These are phyloP conservation scores for Philypnodon macrostomus DNA, from an alignment of 2,797 vertebrate genomes.

Conservation along the genomic window DNA sequence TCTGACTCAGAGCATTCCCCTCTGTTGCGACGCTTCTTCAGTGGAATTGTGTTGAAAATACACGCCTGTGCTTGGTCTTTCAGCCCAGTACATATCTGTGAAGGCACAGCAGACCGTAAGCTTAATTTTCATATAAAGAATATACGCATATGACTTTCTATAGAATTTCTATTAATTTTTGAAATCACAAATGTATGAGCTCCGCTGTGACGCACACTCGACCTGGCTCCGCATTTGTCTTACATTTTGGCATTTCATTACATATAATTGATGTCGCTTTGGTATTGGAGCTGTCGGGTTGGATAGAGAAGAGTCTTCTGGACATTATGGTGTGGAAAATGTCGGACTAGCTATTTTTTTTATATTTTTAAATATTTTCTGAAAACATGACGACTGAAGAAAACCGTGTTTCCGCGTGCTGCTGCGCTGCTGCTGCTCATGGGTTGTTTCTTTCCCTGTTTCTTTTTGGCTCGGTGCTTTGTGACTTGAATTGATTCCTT, in stretches of 20 bases:
- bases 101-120: conserved; percentile 52
- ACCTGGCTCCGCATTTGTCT: conserved; percentile 48
- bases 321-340: conserved; percentile 71
- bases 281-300: conserved; percentile 85
- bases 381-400: conserved; percentile 92
- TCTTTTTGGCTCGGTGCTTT: conserved; percentile 73
- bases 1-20: conserved; percentile 43
- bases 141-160: conserved; percentile 42
- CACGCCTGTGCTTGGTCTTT: conserved; percentile 28
- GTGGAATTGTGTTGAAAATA: conserved; percentile 71
- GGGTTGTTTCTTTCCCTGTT: conserved; percentile 55
- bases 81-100: conserved; percentile 8
- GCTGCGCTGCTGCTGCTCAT: conserved; percentile 50
- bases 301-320: conserved; percentile 63
- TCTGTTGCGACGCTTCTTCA: conserved; percentile 46
- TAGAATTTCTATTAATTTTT: conserved; percentile 89
- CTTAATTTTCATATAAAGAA: conserved; percentile 83
- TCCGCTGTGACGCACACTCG: conserved; percentile 68
- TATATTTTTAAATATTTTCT: conserved; percentile 97
- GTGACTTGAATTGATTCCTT: conserved; percentile 84
- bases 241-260: conserved; percentile 68
- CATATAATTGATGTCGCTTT: conserved; percentile 15
- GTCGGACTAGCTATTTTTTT: conserved; percentile 69
- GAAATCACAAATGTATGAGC: conserved; percentile 64
- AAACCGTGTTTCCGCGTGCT: conserved; percentile 71